Evolutionary conservation across 2,797 vertebrate genomes (phyloP).

Genomic region (Pseudochirops cupreus): DNA sequence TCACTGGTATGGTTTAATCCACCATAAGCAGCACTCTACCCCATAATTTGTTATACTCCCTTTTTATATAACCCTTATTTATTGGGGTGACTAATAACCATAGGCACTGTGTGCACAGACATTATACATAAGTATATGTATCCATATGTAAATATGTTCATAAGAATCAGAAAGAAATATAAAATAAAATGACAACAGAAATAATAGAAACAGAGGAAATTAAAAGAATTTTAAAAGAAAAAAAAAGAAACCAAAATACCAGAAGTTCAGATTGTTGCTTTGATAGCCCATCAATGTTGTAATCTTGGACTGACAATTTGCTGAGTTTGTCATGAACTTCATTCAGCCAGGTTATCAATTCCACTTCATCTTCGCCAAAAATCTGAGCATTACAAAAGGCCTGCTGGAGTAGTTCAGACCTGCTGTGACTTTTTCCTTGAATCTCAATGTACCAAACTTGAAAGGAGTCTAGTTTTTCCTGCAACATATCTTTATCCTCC

Average conservation of each 20-base stretch:
- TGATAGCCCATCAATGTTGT: slow-evolving; percentile 90
- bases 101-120: background rate
- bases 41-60: background rate
- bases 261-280: slow-evolving; percentile 93
- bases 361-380: slow-evolving; percentile 98
- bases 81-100: background rate
- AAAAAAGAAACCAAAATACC: slow-evolving; percentile 90
- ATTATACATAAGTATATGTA: background rate
- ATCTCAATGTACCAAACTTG: slow-evolving; percentile 95
- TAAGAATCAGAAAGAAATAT: slow-evolving; percentile 20
- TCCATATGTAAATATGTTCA: background rate
- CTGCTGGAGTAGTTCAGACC: slow-evolving; percentile 94
- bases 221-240: slow-evolving; percentile 70
- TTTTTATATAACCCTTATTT: slow-evolving; percentile 1
- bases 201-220: slow-evolving; percentile 69
- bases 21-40: background rate
- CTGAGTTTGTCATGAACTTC: slow-evolving; percentile 92
- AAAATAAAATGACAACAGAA: slow-evolving; percentile 68
- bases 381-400: slow-evolving; percentile 96
- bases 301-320: slow-evolving; percentile 92
- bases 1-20: background rate
- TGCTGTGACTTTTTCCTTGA: slow-evolving; percentile 93
- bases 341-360: slow-evolving; percentile 98
- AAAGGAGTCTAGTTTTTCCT: slow-evolving; percentile 93
- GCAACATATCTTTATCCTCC: slow-evolving; percentile 97